Percentiles rank a stretch among this genome's conserved stretches.
These are phyloP conservation scores for Etheostoma perlongum DNA, from an alignment of 2,797 vertebrate species.

Conservation along the genomic window DNA sequence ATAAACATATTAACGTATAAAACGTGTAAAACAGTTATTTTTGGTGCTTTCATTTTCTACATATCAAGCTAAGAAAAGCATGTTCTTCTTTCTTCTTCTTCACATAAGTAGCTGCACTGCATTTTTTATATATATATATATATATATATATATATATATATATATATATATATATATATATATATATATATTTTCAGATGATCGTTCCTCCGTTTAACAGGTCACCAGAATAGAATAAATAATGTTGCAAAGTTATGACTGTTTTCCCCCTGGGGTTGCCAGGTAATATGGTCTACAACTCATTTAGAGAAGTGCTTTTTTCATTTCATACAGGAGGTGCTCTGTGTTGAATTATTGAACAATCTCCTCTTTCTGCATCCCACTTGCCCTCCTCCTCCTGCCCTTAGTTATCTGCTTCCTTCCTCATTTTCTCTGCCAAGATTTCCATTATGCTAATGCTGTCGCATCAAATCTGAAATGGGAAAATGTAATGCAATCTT, in stretches of 20 bases:
- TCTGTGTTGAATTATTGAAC: constrained; percentile 69
- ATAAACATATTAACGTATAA: no score
- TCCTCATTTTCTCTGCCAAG: constrained; percentile 48
- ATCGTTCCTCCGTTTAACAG: neutral
- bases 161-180: neutral
- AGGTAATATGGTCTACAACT: constrained; percentile 4
- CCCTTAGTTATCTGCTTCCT: constrained; percentile 44
- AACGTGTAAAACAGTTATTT: neutral
- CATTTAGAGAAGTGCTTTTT: constrained; percentile 24
- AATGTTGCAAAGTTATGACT: neutral
- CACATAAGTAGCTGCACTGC: neutral
- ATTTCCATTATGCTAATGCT: constrained; percentile 58
- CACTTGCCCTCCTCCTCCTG: constrained; percentile 28
- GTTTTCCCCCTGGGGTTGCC: neutral
- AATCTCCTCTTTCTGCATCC: constrained; percentile 26
- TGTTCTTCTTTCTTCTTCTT: neutral
- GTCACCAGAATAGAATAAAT: neutral
- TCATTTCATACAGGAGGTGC: constrained; percentile 43
- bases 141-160: neutral
- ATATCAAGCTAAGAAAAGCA: neutral
- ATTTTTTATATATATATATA: no score
- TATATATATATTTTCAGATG: neutral
- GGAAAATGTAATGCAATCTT: constrained; percentile 2
- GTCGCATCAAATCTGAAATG: constrained; percentile 39
- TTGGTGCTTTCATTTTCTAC: neutral